Percentiles rank a stretch among this genome's conserved stretches.
Conservation (phyloP, 1,140 invertebrate species). For the Oncopeltus fasciatus region DNA sequence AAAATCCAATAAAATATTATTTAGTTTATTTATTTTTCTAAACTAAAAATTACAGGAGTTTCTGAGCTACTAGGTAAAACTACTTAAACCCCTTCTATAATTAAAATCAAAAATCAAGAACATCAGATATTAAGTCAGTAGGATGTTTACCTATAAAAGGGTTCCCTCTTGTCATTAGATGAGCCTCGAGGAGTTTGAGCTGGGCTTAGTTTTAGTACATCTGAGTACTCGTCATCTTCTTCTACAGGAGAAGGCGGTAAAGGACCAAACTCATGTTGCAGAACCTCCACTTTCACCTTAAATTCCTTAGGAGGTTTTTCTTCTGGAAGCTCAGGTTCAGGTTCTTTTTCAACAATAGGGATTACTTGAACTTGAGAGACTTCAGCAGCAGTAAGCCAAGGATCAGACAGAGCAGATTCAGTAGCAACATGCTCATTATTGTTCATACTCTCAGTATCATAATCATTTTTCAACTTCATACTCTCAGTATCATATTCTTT, state of each 20-base stretch:
- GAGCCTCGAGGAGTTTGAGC: constrained; percentile 20
- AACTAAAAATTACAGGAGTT: too few species aligned
- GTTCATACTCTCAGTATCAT: constrained; percentile 17
- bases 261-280: constrained; percentile 54
- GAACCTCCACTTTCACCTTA: constrained; percentile 25
- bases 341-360: constrained; percentile 18
- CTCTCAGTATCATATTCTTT: constrained; percentile 18
- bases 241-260: constrained; percentile 61
- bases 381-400: constrained; percentile 22
- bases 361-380: constrained; percentile 22
- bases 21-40: too few species aligned
- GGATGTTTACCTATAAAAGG: constrained; percentile 23
- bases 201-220: constrained; percentile 40
- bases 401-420: constrained; percentile 18
- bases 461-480: constrained; percentile 13
- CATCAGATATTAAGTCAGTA: too few species aligned
- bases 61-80: too few species aligned
- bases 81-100: too few species aligned
- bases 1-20: too few species aligned
- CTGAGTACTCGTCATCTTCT: constrained; percentile 57
- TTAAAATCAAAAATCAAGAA: too few species aligned
- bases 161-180: constrained; percentile 32
- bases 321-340: background rate
- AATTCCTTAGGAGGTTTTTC: constrained; percentile 25
- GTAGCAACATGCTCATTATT: constrained; percentile 14